Evolutionary conservation across 2,113 vertebrate genomes (phyloP).

Genomic region (Cricetomys ansorgei): DNA sequence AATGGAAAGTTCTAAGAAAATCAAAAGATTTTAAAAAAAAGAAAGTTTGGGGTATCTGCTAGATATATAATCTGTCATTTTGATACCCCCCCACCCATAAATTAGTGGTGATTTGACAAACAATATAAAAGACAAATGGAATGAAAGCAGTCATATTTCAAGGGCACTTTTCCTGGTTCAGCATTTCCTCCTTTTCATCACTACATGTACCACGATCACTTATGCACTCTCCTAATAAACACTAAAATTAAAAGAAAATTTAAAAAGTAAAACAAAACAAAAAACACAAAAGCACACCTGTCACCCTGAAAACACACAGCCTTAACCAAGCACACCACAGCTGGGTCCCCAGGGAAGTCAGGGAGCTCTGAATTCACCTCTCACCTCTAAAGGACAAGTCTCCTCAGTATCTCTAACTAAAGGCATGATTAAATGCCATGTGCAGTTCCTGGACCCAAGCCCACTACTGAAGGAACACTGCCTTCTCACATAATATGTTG

Average conservation of each 20-base stretch:
- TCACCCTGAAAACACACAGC: constrained; percentile 48
- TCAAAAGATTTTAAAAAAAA: constrained; percentile 30
- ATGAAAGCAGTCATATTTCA: constrained; percentile 50
- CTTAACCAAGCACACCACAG: constrained; percentile 39
- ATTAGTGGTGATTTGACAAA: constrained; percentile 67
- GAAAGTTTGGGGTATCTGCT: not conserved
- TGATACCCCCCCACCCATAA: not conserved
- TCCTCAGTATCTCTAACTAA: not conserved
- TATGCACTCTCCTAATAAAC: constrained; percentile 56
- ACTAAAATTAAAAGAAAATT: constrained; percentile 59
- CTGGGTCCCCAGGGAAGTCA: not conserved
- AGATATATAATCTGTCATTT: constrained; percentile 62
- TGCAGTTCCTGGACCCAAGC: not conserved
- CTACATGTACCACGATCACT: constrained; percentile 58
- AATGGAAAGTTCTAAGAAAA: constrained; percentile 56
- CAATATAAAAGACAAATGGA: constrained; percentile 64
- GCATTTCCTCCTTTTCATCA: constrained; percentile 72
- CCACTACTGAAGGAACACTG: not conserved
- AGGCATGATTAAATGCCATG: not conserved
- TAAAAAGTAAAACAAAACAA: not conserved
- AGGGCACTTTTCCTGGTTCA: constrained; percentile 40
- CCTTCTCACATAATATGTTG: constrained; percentile 45
- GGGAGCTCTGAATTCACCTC: not conserved
- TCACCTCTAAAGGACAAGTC: not conserved
- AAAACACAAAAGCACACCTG: not conserved